Base-by-base conservation (phyloP, 2,888 invertebrate genomes). In the Laothoe populi region DNA sequence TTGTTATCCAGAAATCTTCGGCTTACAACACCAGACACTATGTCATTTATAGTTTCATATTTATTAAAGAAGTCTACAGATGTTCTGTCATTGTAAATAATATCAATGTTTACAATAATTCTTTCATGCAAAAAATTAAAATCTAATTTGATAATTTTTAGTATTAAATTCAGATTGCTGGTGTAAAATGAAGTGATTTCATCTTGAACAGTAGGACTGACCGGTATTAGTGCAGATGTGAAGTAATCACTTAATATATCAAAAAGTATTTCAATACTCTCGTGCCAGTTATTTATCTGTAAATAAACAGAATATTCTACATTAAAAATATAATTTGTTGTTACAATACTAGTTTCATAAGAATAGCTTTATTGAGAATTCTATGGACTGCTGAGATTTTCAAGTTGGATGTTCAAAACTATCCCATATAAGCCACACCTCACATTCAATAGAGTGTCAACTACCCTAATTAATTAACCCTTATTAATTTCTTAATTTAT, bases 241-340 rank as follows among this genome's bases (percentile, higher is more conserved):
- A 84, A 89, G 66, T 88, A 87, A 11, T 81, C 76, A 8, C 67
- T 74, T 5, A 92, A 49, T 2, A 72, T 72, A n/a, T 88, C 84
- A 71, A 84, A 90, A 1, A 91, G 70, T 24, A 78, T 70, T 2
- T 67, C 62, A 11, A 76, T 71, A 60, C 71, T 72, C 0, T 80
- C 81, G 3, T 72, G 66, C 91, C 92, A 92, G 66, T 84, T 84
- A 61, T 87, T 87, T 49, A 92, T 71, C 92, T 92, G 53, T 16
- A 74, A 57, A 84, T 69, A 57, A 23, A 42, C 46, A 24, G 16
- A 44, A 13, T 35, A 45, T 16, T 21, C 1, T 2, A n/a, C 13
- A 7, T 42, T n/a, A 3, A 42, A 3, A 40, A n/a, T 40, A 13
- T 40, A n/a, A n/a, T n/a, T n/a, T n/a, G n/a, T n/a, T n/a, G n/a